phyloP scores from a whole-genome alignment of 2,888 invertebrate genomes.

The Hypercompe scribonia region DNA sequence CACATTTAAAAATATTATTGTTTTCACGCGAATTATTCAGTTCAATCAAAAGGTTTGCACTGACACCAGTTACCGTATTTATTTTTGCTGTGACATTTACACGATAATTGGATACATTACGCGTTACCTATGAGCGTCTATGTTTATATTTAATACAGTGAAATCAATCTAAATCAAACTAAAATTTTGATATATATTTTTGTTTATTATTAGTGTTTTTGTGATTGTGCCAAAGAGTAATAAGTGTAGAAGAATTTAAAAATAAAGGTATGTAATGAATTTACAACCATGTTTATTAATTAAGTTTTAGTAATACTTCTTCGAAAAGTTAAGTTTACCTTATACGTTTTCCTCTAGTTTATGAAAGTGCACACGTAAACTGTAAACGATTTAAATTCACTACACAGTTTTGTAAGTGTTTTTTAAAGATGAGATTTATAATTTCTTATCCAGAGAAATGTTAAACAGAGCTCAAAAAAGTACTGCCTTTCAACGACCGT shows the following conservation, averaged over 20 bases:
- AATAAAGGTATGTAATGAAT: background rate
- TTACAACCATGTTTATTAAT: background rate
- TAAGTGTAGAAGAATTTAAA: background rate
- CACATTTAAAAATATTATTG: conserved; percentile 6
- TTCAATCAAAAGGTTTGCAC: background rate
- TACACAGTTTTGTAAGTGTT: background rate
- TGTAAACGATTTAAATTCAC: background rate
- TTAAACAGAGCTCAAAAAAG: background rate
- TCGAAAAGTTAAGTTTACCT: background rate
- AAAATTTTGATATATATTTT: background rate
- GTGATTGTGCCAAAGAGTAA: background rate
- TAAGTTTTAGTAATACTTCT: background rate
- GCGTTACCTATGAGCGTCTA: background rate
- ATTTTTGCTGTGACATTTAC: background rate
- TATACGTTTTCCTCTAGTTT: background rate
- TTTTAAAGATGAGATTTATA: background rate
- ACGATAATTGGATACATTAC: background rate
- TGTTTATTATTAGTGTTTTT: background rate
- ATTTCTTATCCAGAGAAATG: background rate
- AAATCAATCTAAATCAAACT: background rate
- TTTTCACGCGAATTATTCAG: background rate
- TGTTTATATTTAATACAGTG: background rate
- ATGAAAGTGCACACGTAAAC: background rate
- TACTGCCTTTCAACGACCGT: background rate
- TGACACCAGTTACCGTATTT: background rate